Evolutionary conservation across 2,797 vertebrate genomes (phyloP).

Genomic region (Macropodus opercularis): DNA sequence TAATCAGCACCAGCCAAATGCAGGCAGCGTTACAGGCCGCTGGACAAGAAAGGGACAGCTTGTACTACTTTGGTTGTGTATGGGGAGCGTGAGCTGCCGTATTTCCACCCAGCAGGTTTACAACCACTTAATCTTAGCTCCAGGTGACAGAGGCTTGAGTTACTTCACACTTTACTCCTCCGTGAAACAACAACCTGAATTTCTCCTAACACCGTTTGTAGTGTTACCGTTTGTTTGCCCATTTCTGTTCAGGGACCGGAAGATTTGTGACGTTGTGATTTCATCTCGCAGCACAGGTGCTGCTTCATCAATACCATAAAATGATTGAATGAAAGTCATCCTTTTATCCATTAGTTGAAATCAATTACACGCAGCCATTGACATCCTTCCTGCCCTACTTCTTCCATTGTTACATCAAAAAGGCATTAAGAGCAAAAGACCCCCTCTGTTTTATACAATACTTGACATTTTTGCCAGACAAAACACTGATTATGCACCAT

Average conservation of each 20-base stretch:
- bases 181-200: constrained; percentile 1
- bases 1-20: constrained; percentile 60
- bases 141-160: constrained; percentile 17
- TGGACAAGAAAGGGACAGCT: constrained; percentile 25
- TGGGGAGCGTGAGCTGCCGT: constrained; percentile 36
- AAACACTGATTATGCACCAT: no score
- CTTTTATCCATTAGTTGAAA: neutral
- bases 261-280: constrained; percentile 36
- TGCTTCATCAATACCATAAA: neutral
- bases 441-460: neutral
- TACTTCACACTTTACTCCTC: constrained; percentile 3
- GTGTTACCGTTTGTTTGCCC: constrained; percentile 23
- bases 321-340: neutral
- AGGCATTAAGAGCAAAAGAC: neutral
- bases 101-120: constrained; percentile 28
- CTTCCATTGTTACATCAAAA: no score
- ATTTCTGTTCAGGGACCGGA: constrained; percentile 16
- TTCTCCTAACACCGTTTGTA: constrained; percentile 6
- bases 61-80: constrained; percentile 38
- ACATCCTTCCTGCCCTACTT: no score
- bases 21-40: constrained; percentile 31
- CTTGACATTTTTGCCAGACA: no score
- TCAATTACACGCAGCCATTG: neutral
- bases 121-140: constrained; percentile 21
- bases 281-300: constrained; percentile 10